Conservation (phyloP, 2,888 invertebrate genomes). For the Elegia similella region DNA sequence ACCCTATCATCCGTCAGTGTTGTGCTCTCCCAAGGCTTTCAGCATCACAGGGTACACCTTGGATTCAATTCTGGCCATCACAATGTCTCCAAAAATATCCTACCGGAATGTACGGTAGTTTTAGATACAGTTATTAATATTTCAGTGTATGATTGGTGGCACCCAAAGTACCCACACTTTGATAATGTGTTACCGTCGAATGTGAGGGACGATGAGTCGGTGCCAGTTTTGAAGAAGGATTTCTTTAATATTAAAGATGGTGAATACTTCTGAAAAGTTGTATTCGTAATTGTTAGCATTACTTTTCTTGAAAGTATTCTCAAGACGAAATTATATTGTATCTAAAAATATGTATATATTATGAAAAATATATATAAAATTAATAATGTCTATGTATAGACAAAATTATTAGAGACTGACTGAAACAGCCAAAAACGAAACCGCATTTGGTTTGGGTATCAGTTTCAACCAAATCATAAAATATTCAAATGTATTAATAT, state of each 20-base stretch:
- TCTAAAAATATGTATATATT: too few relatives aligned
- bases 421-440: too few relatives aligned
- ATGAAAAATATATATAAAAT: too few relatives aligned
- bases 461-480: too few relatives aligned
- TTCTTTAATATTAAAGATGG: conserved; percentile 44
- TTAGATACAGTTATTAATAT: conserved; percentile 58
- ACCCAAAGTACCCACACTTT: conserved; percentile 53
- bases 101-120: conserved; percentile 54
- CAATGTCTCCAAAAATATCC: conserved; percentile 42
- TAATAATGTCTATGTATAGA: too few relatives aligned
- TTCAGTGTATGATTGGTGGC: conserved; percentile 56
- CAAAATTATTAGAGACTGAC: too few relatives aligned
- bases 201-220: conserved; percentile 47
- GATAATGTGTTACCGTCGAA: conserved; percentile 45
- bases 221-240: conserved; percentile 52
- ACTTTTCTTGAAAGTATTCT: too few relatives aligned
- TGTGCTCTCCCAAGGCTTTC: conserved; percentile 76
- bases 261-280: conserved; percentile 24
- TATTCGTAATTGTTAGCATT: too few relatives aligned
- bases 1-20: conserved; percentile 79
- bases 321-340: too few relatives aligned
- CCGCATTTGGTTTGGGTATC: too few relatives aligned
- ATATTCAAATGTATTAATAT: too few relatives aligned
- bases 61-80: conserved; percentile 66
- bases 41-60: conserved; percentile 78